Evolutionary conservation across 2,888 invertebrate species (phyloP), one percentile per base, ranked within the genome.

Genomic region (Colletes collaris): DNA sequence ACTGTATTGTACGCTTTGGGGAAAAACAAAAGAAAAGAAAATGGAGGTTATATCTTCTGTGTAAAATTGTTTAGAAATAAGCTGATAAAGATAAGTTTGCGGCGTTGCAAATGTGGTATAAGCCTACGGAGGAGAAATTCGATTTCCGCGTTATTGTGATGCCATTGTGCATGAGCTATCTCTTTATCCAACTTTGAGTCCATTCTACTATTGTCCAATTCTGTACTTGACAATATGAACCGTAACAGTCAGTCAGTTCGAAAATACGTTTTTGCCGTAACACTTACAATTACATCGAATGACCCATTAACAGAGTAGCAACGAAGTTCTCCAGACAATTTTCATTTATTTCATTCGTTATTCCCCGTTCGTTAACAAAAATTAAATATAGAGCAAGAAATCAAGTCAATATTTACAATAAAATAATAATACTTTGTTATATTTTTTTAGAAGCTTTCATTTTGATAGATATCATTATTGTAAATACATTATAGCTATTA

Each of bases 111-210:
- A 64, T 50, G 44, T 19, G n/a, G 50, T 37, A 55, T 64, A 62
- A 55, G 77, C 67, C 59, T 60, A 71, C 46, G 13, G 10, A 27
- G 50, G 59, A 50, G 68, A 65, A 72, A 77, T 72, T 72, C 77
- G 77, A 77, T 79, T 77, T 72, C 72, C 60, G 60, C 37, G 50
- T 69, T 77, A 68, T 46, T 49, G 40, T 13, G 77, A 65, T 58
- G 65, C 50, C 11, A 77, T 79, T 77, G 55, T 72, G 46, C 13
- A 13, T 53, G 55, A 68, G 72, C 59, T 72, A 72, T 65, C 68
- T 72, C 62, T 65, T 72, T 77, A 72, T 79, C 16, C 60, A 55
- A 79, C 55, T 77, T 77, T 11, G 37, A 59, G 71, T 64, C 53
- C 59, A 44, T 10, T 50, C 55, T 60, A 44, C 19, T 50, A 60